A percentile compares a stretch with the other conserved stretches of the same genome.
Conservation (phyloP, 2,797 vertebrate genomes). For the Pyrocephalus nanus region DNA sequence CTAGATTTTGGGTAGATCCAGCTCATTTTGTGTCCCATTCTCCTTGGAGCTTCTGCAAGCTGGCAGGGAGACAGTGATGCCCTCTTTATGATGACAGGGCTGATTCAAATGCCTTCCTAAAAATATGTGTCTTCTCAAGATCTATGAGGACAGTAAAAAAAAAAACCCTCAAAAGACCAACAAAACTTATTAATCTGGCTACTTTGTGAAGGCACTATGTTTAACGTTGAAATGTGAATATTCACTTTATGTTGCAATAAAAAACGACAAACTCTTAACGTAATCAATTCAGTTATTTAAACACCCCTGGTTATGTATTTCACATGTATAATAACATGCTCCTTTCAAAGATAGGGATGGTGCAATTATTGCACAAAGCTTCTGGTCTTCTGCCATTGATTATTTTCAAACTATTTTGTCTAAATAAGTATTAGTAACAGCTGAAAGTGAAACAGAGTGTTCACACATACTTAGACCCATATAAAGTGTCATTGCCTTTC, state of each 20-base stretch:
- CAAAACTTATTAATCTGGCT: neutral
- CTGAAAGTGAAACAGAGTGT: neutral
- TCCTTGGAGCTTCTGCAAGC: neutral
- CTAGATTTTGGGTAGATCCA: neutral
- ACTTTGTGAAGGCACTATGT: neutral
- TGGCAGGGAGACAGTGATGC: neutral
- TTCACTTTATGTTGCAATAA: neutral
- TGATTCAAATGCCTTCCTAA: neutral
- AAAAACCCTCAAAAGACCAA: rapidly evolving
- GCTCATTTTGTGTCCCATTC: neutral
- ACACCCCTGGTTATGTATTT: neutral
- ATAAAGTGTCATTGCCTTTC: neutral
- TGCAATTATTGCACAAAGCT: neutral
- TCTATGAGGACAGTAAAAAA: neutral
- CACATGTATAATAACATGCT: neutral
- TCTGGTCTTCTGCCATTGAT: neutral
- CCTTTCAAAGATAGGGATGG: neutral
- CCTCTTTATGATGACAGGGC: neutral
- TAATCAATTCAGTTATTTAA: neutral
- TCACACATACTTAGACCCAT: rapidly evolving
- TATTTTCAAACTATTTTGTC: neutral
- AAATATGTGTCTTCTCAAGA: neutral
- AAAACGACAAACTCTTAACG: neutral
- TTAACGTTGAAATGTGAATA: neutral
- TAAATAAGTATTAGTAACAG: neutral